A percentile compares a stretch with the other conserved stretches of the same genome.
Evolutionary conservation across 2,113 vertebrate genomes (phyloP).

Genomic region (Ginglymostoma cirratum): DNA sequence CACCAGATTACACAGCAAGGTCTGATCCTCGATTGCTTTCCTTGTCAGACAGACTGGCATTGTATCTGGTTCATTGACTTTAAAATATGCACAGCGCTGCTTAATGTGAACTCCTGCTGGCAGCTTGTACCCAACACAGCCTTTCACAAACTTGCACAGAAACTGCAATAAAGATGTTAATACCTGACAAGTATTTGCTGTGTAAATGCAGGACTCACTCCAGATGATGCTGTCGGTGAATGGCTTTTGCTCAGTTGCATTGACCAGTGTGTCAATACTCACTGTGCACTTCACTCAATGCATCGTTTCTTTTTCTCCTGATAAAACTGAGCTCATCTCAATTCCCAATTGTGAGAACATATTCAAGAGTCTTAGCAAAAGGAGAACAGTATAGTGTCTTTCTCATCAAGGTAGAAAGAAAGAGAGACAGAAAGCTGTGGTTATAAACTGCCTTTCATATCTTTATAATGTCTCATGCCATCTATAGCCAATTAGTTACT

Average conservation of each 20-base stretch:
- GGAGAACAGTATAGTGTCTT: background rate
- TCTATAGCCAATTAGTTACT: background rate
- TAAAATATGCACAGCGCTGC: constrained; percentile 18
- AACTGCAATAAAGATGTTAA: constrained; percentile 29
- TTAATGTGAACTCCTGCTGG: constrained; percentile 8
- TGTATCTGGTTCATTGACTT: constrained; percentile 15
- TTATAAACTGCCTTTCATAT: background rate
- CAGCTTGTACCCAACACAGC: background rate
- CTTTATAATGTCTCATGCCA: background rate
- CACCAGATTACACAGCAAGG: background rate
- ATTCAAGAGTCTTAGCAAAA: background rate
- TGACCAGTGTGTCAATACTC: background rate
- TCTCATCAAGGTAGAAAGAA: background rate
- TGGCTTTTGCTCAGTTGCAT: background rate
- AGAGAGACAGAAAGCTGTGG: background rate
- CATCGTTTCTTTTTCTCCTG: background rate
- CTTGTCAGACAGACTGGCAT: constrained; percentile 11
- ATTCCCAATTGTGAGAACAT: background rate
- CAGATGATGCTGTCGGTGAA: too few species aligned
- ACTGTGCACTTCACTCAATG: background rate
- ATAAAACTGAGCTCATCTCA: background rate
- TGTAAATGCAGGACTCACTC: background rate
- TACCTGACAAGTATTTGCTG: constrained; percentile 19
- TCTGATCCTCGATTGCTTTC: background rate
- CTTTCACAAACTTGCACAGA: background rate